Percentiles rank a stretch among this genome's conserved stretches.
These are phyloP conservation scores for Euplagia quadripunctaria DNA, from an alignment of 2,888 invertebrate species.

Conservation along the genomic window DNA sequence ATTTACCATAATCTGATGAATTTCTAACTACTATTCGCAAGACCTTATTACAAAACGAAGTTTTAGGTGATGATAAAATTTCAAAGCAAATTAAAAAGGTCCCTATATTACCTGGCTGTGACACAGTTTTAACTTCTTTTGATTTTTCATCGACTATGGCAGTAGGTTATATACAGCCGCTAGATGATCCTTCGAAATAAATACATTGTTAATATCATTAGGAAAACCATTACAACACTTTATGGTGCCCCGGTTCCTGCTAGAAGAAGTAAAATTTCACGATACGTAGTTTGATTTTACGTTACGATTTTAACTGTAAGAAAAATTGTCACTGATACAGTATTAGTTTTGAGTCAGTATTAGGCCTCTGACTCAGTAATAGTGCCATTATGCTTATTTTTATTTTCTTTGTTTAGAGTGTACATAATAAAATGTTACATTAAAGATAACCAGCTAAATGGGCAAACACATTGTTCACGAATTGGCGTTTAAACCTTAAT, in stretches of 20 bases:
- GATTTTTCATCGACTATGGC: no score
- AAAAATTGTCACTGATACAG: background rate
- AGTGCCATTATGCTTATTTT: background rate
- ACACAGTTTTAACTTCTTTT: no score
- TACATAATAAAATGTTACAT: background rate
- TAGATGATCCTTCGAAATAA: background rate
- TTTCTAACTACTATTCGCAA: no score
- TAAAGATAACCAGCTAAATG: background rate
- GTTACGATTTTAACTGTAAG: background rate
- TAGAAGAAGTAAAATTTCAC: background rate
- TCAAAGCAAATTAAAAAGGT: no score
- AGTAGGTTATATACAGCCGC: no score
- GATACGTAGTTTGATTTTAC: conserved; percentile 2
- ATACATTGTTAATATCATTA: background rate
- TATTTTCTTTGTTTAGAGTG: background rate
- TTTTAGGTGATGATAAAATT: no score
- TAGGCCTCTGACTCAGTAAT: background rate
- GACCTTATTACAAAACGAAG: no score
- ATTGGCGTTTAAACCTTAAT: background rate
- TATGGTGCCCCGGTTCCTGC: background rate
- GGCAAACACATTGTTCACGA: background rate
- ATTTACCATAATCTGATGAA: no score
- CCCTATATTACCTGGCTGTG: no score
- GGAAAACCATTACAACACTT: background rate
- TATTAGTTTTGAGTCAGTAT: background rate